Evolutionary conservation across 2,797 vertebrate species (phyloP).

Genomic region (Spondyliosoma cantharus): DNA sequence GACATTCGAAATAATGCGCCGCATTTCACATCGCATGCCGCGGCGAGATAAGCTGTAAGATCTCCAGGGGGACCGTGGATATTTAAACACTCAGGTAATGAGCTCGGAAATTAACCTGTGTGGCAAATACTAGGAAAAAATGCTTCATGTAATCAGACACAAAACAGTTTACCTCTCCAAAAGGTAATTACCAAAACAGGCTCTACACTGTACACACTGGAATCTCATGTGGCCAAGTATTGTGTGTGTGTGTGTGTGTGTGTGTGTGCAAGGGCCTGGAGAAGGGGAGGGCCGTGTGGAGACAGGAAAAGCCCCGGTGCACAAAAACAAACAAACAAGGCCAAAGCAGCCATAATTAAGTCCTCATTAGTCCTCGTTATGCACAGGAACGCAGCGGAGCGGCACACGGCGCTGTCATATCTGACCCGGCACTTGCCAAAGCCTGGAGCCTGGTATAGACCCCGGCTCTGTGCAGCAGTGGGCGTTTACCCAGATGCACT

Average conservation of each 20-base stretch:
- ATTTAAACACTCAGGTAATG: constrained; percentile 32
- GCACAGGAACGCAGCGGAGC: constrained; percentile 65
- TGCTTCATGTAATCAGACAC: not conserved
- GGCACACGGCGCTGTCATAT: constrained; percentile 51
- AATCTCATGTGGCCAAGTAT: constrained; percentile 45
- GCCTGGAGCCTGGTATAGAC: constrained; percentile 25
- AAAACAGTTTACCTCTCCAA: constrained; percentile 14
- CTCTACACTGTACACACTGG: constrained; percentile 31
- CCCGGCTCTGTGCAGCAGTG: constrained; percentile 24
- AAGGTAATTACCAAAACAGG: constrained; percentile 31
- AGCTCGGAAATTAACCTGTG: constrained; percentile 33
- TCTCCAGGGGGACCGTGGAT: constrained; percentile 3
- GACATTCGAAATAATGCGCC: constrained; percentile 28
- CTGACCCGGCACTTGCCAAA: constrained; percentile 37
- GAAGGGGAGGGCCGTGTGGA: constrained; percentile 23
- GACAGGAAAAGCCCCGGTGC: constrained; percentile 67
- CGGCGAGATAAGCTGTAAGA: constrained; percentile 1
- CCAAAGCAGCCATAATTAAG: constrained; percentile 71
- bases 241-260: constrained; percentile 8
- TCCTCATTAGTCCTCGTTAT: constrained; percentile 77
- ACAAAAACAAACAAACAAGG: constrained; percentile 80
- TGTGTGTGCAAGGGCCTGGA: constrained; percentile 11
- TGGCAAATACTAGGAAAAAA: constrained; percentile 15
- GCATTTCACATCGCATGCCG: not conserved
- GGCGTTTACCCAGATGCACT: constrained; percentile 60